These are phyloP conservation scores for Dicaeum eximium DNA, from an alignment of 2,113 vertebrate species.

Conservation along the genomic window DNA sequence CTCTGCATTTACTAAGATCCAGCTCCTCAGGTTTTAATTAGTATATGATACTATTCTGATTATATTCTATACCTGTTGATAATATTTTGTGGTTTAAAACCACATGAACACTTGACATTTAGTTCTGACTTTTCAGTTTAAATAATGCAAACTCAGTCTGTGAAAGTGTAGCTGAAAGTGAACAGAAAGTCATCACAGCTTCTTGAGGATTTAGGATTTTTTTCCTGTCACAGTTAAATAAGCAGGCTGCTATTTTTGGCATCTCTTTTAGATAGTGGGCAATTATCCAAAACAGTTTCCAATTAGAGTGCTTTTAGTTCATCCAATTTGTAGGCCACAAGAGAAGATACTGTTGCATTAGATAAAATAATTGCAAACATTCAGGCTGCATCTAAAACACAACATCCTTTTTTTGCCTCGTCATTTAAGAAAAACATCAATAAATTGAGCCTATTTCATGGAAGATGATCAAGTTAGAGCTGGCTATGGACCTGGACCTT, in stretches of 20 bases:
- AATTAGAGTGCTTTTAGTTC: constrained; percentile 8
- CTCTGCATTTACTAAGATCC: neutral
- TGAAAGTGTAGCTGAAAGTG: neutral
- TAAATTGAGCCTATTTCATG: neutral
- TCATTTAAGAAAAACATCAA: neutral
- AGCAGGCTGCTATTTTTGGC: neutral
- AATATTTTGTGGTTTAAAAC: neutral
- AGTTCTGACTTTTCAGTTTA: neutral
- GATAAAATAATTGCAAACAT: constrained; percentile 5
- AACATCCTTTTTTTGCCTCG: neutral
- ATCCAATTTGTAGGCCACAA: neutral
- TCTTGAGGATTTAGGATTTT: neutral
- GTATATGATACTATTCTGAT: neutral
- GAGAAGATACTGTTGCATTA: neutral
- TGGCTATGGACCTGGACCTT: neutral
- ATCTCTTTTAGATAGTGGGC: neutral
- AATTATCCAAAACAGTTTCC: constrained; percentile 13
- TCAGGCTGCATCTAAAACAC: neutral
- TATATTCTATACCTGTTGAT: neutral
- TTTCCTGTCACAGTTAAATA: neutral
- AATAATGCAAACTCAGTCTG: neutral
- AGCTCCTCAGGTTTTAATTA: neutral
- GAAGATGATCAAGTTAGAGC: neutral
- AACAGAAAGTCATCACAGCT: neutral
- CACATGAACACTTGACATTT: neutral